These are phyloP conservation scores for Baccha elongata DNA, from an alignment of 2,888 invertebrate genomes.

Conservation along the genomic window DNA sequence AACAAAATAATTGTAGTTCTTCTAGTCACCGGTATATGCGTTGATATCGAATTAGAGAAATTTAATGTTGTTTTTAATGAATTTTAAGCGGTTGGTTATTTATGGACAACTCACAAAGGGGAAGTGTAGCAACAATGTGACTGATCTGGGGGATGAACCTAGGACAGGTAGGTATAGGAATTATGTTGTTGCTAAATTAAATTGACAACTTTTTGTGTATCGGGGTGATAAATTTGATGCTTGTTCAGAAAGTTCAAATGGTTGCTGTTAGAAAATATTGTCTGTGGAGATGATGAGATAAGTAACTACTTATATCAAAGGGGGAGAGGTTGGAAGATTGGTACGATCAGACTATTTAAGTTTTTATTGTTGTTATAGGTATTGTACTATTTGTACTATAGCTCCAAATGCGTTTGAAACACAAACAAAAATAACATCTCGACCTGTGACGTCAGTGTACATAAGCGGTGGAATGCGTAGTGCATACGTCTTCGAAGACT, in stretches of 20 bases:
- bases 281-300: constrained; percentile 21
- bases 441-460: too few relatives aligned
- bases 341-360: too few relatives aligned
- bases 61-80: constrained; percentile 15
- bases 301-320: too few relatives aligned
- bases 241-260: constrained; percentile 30
- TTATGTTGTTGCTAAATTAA: constrained; percentile 74
- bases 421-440: too few relatives aligned
- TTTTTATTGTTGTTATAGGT: too few relatives aligned
- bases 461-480: too few relatives aligned
- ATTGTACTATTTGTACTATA: too few relatives aligned
- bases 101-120: constrained; percentile 17
- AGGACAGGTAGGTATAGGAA: too few relatives aligned
- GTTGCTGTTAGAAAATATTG: constrained; percentile 18
- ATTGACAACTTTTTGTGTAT: constrained; percentile 76
- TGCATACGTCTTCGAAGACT: too few relatives aligned
- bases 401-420: too few relatives aligned
- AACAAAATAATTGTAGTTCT: constrained; percentile 69
- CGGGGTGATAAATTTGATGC: constrained; percentile 73
- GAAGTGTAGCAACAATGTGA: constrained; percentile 35
- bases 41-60: constrained; percentile 53
- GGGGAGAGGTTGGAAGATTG: too few relatives aligned
- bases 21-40: constrained; percentile 58
- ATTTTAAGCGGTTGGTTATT: constrained; percentile 51
- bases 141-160: constrained; percentile 7